Evolutionary conservation across 2,888 invertebrate species (phyloP), one percentile per base, ranked within the genome.

Genomic region (Heliconius erato): DNA sequence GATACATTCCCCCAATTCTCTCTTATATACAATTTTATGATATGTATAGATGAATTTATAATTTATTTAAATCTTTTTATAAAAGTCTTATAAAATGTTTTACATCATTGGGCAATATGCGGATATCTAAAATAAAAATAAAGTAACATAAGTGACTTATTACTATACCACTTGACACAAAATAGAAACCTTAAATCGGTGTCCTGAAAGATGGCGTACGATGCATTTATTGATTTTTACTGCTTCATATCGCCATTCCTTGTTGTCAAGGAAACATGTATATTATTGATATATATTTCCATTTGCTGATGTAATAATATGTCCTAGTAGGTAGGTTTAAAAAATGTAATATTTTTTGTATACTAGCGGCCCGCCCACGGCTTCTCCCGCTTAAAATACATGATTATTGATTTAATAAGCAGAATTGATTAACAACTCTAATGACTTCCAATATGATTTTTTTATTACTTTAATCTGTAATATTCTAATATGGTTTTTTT

Each of bases 191-290:
- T 28, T 49, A 49, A 72, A 72, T 69, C 72, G 16, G 40, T 40
- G 11, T 35, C 72, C 44, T 74, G 49, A 74, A 74, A 74, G 28
- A 74, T 49, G 19, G 49, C 74, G 49, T 49, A 74, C n/a, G 49
- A 28, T 49, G 28, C 49, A 74, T 26, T 74, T 74, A 74, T 74
- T 74, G 74, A 74, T 74, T 49, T 49, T 28, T n/a, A 28, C 28
- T 49, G 49, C 19, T 5, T n/a, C 4, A 14, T 9, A 44, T 7
- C 19, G 35, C 49, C 28, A 74, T 28, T 26, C 74, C 16, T n/a
- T 9, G 49, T 26, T 49, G 16, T 26, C 28, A 49, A 74, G 74
- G 26, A 74, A 49, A 19, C 49, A 44, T 44, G 12, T n/a, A 49
- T 16, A 16, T 16, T 49, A 59, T 19, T 6, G 59, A 19, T 19